These are phyloP conservation scores for Apostichopus leukothele DNA, from an alignment of 53 echinoderm and acorn worm genomes.

Conservation along the genomic window DNA sequence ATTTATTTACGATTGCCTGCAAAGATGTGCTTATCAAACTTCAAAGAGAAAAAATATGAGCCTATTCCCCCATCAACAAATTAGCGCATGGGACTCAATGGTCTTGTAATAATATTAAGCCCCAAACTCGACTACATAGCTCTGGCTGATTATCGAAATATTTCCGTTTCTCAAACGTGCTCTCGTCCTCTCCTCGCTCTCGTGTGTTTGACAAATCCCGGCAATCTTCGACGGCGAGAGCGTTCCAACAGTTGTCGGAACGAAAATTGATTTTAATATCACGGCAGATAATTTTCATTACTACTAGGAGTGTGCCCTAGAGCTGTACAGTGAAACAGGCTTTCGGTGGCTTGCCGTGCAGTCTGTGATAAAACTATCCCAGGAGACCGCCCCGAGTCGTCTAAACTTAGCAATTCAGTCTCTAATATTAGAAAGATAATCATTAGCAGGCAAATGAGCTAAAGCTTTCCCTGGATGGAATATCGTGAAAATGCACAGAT, in stretches of 20 bases:
- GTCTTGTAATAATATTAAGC: background rate
- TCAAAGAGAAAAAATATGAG: background rate
- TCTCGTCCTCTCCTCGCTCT: background rate
- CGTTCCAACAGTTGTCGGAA: slow-evolving; percentile 40
- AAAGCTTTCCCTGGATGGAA: background rate
- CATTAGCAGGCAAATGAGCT: slow-evolving; percentile 33
- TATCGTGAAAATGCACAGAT: slow-evolving; percentile 29
- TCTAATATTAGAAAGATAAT: slow-evolving; percentile 28
- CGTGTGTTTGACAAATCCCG: background rate
- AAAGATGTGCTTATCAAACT: background rate
- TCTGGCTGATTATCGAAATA: background rate
- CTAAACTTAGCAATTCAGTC: slow-evolving; percentile 22
- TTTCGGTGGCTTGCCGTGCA: background rate
- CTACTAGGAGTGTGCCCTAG: slow-evolving; percentile 2
- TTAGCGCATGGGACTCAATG: background rate
- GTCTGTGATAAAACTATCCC: slow-evolving; percentile 21
- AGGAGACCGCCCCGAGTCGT: slow-evolving; percentile 27
- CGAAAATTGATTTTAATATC: slow-evolving; percentile 43
- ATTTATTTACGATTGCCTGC: background rate
- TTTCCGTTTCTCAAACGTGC: background rate
- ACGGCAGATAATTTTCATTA: slow-evolving; percentile 41
- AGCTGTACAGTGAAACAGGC: slow-evolving; percentile 14
- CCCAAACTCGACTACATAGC: background rate
- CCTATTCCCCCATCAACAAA: background rate
- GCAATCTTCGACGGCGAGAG: background rate